Evolutionary conservation across 2,888 invertebrate genomes (phyloP), one percentile per base, ranked within the genome.

Genomic region (Macaria liturata): DNA sequence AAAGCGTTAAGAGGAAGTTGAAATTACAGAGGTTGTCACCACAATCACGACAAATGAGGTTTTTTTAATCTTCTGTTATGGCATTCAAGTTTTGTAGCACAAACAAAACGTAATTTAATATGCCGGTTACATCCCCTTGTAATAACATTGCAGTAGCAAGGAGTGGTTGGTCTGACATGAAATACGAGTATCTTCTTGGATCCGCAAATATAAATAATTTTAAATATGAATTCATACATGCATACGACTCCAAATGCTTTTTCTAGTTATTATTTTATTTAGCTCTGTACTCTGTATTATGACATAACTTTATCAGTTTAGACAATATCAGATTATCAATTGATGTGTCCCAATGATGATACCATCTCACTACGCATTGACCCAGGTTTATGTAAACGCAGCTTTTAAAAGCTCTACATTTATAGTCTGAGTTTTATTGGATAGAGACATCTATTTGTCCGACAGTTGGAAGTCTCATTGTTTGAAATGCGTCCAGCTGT

Each of bases 401-500:
- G 4, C 4, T 37, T 37, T 37, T 37, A 6, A 37, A 37, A 37
- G 7, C 34, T 37, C 34, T 37, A 6, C 34, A 4, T 37, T 42
- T 42, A n/a, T 54, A 58, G 50, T 57, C 48, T 60, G 46, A 60
- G 46, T 66, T 69, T 66, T 66, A 71, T 65, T 64, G 67, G 72
- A 75, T 74, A 70, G 68, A 71, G 72, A 69, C 63, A 71, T 74
- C 70, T 72, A 76, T 63, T 76, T 72, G 74, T 74, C 66, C 64
- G 70, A 69, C 74, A 76, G 75, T 75, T 75, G 74, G 72, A 69
- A 64, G 67, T 61, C 58, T 74, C 72, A 80, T 83, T 83, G 80
- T 82, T 76, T 76, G 74, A 76, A 75, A 74, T 70, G 69, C 68
- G 73, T 78, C 77, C 88, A 90, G 87, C 83, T 90, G 89, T 84